Conservation (phyloP, 1,140 invertebrate genomes). For the Paralvinella palmiformis region DNA sequence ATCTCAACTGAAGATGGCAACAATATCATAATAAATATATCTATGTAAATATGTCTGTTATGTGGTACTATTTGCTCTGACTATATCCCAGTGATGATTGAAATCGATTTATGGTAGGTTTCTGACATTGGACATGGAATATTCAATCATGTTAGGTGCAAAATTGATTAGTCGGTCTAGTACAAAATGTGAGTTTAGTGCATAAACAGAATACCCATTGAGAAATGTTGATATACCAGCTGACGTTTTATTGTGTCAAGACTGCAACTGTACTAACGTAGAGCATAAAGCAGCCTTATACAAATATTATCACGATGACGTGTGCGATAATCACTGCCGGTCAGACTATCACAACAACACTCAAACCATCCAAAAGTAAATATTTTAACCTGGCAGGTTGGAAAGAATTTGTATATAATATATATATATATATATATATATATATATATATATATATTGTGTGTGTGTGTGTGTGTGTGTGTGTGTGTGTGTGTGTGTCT, state of each 20-base stretch:
- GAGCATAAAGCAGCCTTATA: slow-evolving; percentile 1
- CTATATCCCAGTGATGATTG: too few relatives aligned
- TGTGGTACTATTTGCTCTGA: not conserved
- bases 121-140: not conserved
- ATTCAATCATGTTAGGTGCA: not conserved
- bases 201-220: not conserved
- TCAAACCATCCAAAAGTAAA: not conserved
- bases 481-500: too few relatives aligned
- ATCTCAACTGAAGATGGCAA: slow-evolving; percentile 3
- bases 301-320: not conserved
- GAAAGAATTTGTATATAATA: not conserved
- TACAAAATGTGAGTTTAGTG: not conserved
- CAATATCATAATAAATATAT: not conserved
- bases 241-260: slow-evolving; percentile 7
- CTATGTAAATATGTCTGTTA: too few relatives aligned
- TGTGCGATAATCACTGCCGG: not conserved
- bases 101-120: not conserved
- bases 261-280: slow-evolving; percentile 1
- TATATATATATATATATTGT: too few relatives aligned
- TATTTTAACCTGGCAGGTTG: not conserved
- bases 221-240: not conserved
- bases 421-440: too few relatives aligned
- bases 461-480: too few relatives aligned
- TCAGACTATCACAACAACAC: not conserved
- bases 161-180: not conserved